Evolutionary conservation across 2,888 invertebrate species (phyloP).

Genomic region (Hypena proboscidalis): DNA sequence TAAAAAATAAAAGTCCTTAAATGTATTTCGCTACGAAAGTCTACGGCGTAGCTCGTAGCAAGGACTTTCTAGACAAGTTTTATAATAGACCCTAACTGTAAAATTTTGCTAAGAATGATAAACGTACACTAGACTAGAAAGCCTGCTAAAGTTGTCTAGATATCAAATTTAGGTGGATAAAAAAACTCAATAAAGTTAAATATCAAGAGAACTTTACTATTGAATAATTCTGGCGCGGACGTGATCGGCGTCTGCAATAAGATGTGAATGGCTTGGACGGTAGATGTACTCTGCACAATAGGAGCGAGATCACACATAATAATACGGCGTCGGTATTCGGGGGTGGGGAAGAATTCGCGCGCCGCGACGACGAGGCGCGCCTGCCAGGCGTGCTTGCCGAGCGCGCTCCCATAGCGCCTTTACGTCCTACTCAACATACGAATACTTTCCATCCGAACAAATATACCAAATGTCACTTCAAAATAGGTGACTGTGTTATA

Average conservation of each 20-base stretch:
- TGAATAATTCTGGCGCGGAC: constrained; percentile 53
- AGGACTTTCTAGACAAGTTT: no score
- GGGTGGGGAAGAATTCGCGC: constrained; percentile 77
- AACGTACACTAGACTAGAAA: no score
- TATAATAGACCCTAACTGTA: no score
- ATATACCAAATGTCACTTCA: no score
- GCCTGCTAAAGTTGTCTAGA: not conserved
- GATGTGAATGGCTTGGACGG: constrained; percentile 63
- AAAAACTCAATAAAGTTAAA: constrained; percentile 35
- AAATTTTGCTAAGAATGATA: no score
- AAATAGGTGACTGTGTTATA: no score
- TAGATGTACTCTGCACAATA: constrained; percentile 70
- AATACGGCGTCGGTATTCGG: constrained; percentile 81
- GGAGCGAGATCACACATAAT: constrained; percentile 79
- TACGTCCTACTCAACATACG: constrained; percentile 24
- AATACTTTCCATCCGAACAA: no score
- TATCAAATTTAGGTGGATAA: constrained; percentile 17
- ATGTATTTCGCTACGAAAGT: not conserved
- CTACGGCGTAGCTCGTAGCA: constrained; percentile 11
- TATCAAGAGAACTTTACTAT: constrained; percentile 41
- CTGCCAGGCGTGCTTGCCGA: constrained; percentile 69
- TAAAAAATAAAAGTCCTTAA: no score
- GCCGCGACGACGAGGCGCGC: constrained; percentile 66
- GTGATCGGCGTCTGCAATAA: constrained; percentile 66
- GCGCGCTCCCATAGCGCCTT: no score